Evolutionary conservation across 1,140 invertebrate genomes (phyloP).

Genomic region (Archegozetes longisetosus): DNA sequence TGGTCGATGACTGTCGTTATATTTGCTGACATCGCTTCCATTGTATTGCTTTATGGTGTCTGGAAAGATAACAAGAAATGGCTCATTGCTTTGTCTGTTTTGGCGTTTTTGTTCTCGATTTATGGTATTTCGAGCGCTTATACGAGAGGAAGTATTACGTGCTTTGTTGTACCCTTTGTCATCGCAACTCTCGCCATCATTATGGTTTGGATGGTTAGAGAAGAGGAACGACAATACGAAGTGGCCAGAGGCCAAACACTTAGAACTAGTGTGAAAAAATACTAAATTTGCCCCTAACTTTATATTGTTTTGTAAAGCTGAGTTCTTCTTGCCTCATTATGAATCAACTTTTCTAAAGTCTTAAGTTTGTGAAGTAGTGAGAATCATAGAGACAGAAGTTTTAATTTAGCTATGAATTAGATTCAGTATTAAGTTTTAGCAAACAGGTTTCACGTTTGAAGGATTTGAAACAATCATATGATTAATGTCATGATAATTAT

Average conservation of each 20-base stretch:
- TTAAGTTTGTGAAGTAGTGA: neutral
- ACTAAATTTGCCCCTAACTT: conserved; percentile 6
- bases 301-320: neutral
- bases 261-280: neutral
- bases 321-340: neutral
- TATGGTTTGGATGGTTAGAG: neutral
- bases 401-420: neutral
- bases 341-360: neutral
- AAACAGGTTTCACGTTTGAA: no score
- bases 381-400: neutral
- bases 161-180: conserved; percentile 11
- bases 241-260: neutral
- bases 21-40: neutral
- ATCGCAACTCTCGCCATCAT: conserved; percentile 1
- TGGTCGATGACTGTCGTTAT: neutral
- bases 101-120: neutral
- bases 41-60: neutral
- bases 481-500: no score
- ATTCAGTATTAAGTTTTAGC: neutral
- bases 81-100: neutral
- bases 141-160: conserved; percentile 4
- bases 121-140: conserved; percentile 5
- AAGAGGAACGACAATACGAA: neutral
- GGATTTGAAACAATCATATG: no score
- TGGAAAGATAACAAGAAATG: neutral